Conservation (phyloP, 2,888 invertebrate species). For the Cinara cedri region DNA sequence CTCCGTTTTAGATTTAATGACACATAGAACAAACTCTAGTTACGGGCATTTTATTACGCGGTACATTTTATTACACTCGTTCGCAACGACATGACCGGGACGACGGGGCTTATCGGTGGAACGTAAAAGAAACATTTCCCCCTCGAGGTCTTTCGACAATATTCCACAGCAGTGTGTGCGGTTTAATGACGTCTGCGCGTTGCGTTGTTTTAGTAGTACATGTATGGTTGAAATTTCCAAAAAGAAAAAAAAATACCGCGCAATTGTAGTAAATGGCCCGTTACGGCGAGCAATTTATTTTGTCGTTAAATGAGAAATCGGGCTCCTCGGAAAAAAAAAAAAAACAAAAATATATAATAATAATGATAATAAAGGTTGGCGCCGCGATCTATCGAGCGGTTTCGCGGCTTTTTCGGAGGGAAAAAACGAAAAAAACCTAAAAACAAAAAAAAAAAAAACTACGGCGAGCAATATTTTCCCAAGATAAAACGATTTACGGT, state of each 20-base stretch:
- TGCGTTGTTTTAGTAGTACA: not conserved
- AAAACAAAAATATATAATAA: too few species aligned
- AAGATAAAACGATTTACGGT: too few species aligned
- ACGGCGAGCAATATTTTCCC: too few species aligned
- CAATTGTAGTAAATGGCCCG: constrained; percentile 34
- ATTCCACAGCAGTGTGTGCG: not conserved
- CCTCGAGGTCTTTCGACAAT: not conserved
- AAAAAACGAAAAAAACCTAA: too few species aligned
- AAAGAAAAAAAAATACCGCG: not conserved
- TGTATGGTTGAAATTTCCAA: constrained; percentile 24
- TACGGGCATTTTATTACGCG: too few species aligned
- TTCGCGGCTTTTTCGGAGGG: too few species aligned
- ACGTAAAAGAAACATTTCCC: not conserved
- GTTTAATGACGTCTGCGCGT: constrained; percentile 4
- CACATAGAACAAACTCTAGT: too few species aligned
- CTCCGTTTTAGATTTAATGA: too few species aligned
- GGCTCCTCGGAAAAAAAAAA: not conserved
- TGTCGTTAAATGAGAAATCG: constrained; percentile 33
- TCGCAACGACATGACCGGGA: too few species aligned
- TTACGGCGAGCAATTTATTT: constrained; percentile 29
- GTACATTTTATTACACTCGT: too few species aligned
- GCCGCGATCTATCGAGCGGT: not conserved
- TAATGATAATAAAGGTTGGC: not conserved
- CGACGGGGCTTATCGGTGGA: not conserved
- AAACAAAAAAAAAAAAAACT: not conserved